These are phyloP conservation scores for Pachliopta kotzebuea DNA, from an alignment of 2,888 invertebrate species.

Conservation along the genomic window DNA sequence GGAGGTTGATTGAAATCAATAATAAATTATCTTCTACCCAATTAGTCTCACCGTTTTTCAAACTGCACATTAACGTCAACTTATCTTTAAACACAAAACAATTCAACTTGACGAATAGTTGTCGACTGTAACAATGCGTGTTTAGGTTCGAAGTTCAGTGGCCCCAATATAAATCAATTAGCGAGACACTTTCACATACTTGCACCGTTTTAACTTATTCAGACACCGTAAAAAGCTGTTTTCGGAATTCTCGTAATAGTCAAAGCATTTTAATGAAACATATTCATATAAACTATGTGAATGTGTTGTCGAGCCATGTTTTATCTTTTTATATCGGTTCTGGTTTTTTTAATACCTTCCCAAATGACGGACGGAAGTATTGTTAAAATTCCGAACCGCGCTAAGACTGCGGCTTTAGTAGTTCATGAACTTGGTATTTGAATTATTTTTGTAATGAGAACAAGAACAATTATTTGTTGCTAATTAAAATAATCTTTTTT, in stretches of 20 bases:
- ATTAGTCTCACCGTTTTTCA: constrained; percentile 15
- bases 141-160: constrained; percentile 25
- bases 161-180: constrained; percentile 31
- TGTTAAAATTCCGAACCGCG: constrained; percentile 60
- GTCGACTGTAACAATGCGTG: constrained; percentile 23
- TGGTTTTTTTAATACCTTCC: constrained; percentile 42
- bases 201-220: constrained; percentile 42
- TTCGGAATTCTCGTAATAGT: constrained; percentile 61
- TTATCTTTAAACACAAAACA: constrained; percentile 16
- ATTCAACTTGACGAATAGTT: constrained; percentile 12
- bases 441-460: neutral
- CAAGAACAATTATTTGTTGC: neutral
- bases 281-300: constrained; percentile 53
- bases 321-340: constrained; percentile 42
- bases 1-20: constrained; percentile 2
- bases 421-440: constrained; percentile 1
- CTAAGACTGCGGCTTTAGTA: constrained; percentile 15
- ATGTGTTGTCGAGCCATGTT: constrained; percentile 40
- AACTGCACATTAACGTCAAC: constrained; percentile 27
- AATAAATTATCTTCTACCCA: constrained; percentile 5
- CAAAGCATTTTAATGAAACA: constrained; percentile 72
- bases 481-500: too few species aligned
- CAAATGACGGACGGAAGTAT: constrained; percentile 57
- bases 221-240: constrained; percentile 53
- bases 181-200: constrained; percentile 31